Evolutionary conservation across 2,888 invertebrate genomes (phyloP).

Genomic region (Oscheius sp.): DNA sequence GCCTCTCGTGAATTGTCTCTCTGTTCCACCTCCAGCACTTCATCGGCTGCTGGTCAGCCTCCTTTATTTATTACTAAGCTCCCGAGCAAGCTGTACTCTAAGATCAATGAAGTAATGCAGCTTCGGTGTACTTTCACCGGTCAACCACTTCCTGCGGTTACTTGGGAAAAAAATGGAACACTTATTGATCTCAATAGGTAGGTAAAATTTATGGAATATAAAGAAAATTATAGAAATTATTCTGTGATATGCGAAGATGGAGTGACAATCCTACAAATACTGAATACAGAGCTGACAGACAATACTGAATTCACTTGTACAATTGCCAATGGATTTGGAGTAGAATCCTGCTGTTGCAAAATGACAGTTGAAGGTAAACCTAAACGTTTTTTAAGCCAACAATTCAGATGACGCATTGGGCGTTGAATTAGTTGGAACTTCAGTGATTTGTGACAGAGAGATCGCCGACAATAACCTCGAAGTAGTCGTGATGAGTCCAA

Average conservation of each 20-base stretch:
- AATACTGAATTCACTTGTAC: constrained; percentile 82
- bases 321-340: constrained; percentile 85
- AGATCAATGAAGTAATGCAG: constrained; percentile 40
- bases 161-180: constrained; percentile 57
- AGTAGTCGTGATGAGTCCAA: constrained; percentile 51
- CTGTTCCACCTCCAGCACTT: constrained; percentile 29
- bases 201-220: background rate
- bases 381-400: background rate
- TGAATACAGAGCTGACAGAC: constrained; percentile 78
- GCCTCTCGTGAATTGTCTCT: constrained; percentile 32
- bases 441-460: constrained; percentile 56
- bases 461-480: constrained; percentile 57
- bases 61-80: constrained; percentile 35
- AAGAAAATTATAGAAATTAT: constrained; percentile 48
- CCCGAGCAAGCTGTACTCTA: constrained; percentile 35
- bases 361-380: constrained; percentile 51
- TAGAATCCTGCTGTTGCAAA: constrained; percentile 77
- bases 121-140: constrained; percentile 55
- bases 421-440: constrained; percentile 48
- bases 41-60: constrained; percentile 34
- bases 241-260: constrained; percentile 64
- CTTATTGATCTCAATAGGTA: constrained; percentile 47
- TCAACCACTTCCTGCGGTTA: constrained; percentile 57
- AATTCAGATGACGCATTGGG: constrained; percentile 51
- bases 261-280: constrained; percentile 57